Percentiles rank a stretch among this genome's conserved stretches.
Conservation (phyloP, 1,140 invertebrate species). For the Lycorma delicatula region DNA sequence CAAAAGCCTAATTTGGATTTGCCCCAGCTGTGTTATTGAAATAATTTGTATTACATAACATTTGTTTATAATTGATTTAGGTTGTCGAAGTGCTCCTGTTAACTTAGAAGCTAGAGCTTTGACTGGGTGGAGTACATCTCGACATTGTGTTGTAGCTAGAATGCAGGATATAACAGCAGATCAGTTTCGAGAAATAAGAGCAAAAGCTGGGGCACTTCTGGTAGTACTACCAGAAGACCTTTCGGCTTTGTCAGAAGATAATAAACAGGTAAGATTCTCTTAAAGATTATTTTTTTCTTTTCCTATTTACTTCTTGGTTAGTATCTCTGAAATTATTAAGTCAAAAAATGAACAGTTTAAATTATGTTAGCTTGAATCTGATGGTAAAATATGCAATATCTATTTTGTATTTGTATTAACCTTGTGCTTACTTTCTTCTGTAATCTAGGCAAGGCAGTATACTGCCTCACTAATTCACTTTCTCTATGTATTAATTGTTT, state of each 20-base stretch:
- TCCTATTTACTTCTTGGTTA: too few species aligned
- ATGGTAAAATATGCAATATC: too few species aligned
- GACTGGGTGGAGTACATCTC: constrained; percentile 72
- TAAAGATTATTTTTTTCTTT: too few species aligned
- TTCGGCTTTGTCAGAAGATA: constrained; percentile 50
- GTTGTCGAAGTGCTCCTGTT: constrained; percentile 67
- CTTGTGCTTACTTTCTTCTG: too few species aligned
- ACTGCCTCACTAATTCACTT: too few species aligned
- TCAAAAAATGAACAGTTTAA: too few species aligned
- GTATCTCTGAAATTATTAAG: too few species aligned
- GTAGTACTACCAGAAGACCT: constrained; percentile 72
- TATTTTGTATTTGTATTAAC: too few species aligned
- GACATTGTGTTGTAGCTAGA: constrained; percentile 78
- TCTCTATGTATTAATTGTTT: too few species aligned
- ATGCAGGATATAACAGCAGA: constrained; percentile 67
- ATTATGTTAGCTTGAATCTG: too few species aligned
- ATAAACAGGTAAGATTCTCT: constrained; percentile 62
- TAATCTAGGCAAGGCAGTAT: too few species aligned
- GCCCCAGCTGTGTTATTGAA: background rate
- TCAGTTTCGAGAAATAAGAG: constrained; percentile 64
- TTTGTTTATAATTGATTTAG: constrained; percentile 40
- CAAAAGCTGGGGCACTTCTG: constrained; percentile 76
- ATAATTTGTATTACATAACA: background rate
- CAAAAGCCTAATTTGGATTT: too few species aligned
- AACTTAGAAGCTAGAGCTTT: constrained; percentile 83